These are phyloP conservation scores for Rhynchomys soricoides DNA, from an alignment of 2,113 vertebrate genomes.

Conservation along the genomic window DNA sequence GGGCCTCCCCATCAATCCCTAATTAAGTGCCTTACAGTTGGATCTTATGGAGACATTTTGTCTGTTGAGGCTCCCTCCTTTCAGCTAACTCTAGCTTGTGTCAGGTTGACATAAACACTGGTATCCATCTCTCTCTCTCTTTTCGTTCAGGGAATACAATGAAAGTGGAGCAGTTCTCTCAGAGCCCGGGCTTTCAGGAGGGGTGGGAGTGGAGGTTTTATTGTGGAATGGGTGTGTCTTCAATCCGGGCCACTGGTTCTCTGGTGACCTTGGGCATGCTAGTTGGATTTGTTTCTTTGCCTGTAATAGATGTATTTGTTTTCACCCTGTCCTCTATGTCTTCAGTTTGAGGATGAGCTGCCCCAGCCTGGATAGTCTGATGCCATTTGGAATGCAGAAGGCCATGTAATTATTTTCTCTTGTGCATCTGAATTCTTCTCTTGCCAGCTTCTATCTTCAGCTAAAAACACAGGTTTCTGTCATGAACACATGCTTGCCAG, in stretches of 20 bases:
- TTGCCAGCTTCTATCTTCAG: neutral
- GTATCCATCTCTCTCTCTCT: neutral
- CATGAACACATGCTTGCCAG: conserved; percentile 45
- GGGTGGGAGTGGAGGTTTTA: neutral
- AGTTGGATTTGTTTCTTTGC: neutral
- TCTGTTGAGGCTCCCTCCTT: too few species aligned
- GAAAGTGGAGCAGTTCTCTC: fast-evolving
- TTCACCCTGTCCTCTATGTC: neutral
- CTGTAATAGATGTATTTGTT: neutral
- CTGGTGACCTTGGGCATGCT: neutral
- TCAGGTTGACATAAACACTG: neutral
- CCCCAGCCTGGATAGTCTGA: neutral
- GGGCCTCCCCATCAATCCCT: neutral
- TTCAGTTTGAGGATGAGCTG: neutral
- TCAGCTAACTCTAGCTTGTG: neutral
- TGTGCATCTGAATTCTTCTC: conserved; percentile 22
- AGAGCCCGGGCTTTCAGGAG: neutral
- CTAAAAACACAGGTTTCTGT: conserved; percentile 49
- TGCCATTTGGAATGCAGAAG: conserved; percentile 16
- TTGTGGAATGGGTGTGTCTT: neutral
- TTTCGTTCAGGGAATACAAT: conserved; percentile 16
- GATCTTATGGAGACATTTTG: neutral
- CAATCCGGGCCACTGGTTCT: neutral
- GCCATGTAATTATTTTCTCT: conserved; percentile 40
- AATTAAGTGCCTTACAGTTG: neutral